Evolutionary conservation across 2,888 invertebrate genomes (phyloP), one percentile per base, ranked within the genome.

Genomic region (Microctonus brassicae): DNA sequence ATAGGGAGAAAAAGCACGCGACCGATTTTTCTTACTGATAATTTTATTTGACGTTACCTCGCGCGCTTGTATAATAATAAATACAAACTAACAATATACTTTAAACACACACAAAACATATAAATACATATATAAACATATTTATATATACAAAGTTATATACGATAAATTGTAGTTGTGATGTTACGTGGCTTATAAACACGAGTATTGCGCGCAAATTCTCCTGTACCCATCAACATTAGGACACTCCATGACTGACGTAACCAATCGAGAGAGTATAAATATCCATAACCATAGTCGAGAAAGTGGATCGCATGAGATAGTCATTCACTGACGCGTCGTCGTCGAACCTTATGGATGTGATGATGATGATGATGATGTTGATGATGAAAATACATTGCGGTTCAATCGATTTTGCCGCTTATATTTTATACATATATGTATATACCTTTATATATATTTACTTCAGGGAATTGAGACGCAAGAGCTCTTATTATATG

Each of bases 261-360:
- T 36, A 65, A 65, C 34, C 24, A 53, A 64, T 62, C 42, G 24
- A 22, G 5, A 47, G 52, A 34, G 47, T 53, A 29, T 53, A 47
- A 5, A 29, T 29, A 29, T 69, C 53, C 29, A 34, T 20, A 34
- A 22, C 42, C 39, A 55, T 58, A 58, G 29, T 13, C 20, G 63
- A 47, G 69, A 69, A 69, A 62, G 62, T 69, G 53, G 69, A 62
- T 62, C 69, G 47, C 39, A 17, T 34, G 42, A 33, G 29, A 52
- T 33, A 52, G 17, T 42, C 42, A 52, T 61, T 61, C n/a, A n/a
- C 34, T 68, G 26, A 57, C 20, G 52, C 33, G 52, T 60, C 68
- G 52, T 68, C 60, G 62, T 34, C 36, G 39, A 62, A 62, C 17
- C 47, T 47, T 47, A 47, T 47, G 17, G 33, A 58, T 58, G 20